These are phyloP conservation scores for Episyrphus balteatus DNA, from an alignment of 1,140 invertebrate genomes.

Conservation along the genomic window DNA sequence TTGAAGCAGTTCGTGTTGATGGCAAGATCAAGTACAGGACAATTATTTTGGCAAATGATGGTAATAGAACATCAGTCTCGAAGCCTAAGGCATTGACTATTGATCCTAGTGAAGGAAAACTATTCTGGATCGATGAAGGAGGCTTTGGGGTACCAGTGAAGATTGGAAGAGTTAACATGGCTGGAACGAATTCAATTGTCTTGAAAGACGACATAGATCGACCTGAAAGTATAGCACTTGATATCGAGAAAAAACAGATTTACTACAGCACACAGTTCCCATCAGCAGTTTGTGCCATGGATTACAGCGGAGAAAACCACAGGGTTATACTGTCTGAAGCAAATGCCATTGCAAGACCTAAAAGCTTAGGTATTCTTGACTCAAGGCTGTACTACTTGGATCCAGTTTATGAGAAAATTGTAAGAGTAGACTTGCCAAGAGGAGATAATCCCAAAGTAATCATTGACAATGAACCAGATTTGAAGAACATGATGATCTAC, in stretches of 20 bases:
- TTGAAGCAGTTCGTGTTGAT: constrained; percentile 83
- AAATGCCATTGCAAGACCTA: constrained; percentile 63
- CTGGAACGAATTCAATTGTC: constrained; percentile 68
- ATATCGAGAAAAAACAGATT: constrained; percentile 69
- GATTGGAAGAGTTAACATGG: constrained; percentile 88
- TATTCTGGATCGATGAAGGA: constrained; percentile 95
- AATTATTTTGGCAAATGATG: constrained; percentile 84
- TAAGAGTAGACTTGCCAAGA: constrained; percentile 72
- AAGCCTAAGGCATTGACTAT: constrained; percentile 78
- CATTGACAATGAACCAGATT: constrained; percentile 72
- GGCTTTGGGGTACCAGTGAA: constrained; percentile 82
- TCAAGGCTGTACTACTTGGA: constrained; percentile 81
- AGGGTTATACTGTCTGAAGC: constrained; percentile 55
- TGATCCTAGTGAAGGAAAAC: constrained; percentile 80
- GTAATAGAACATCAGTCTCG: constrained; percentile 73
- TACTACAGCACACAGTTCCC: constrained; percentile 78
- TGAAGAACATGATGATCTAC: constrained; percentile 83
- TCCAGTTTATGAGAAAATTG: constrained; percentile 78
- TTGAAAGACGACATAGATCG: constrained; percentile 53
- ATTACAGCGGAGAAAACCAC: constrained; percentile 61
- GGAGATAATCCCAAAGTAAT: constrained; percentile 66
- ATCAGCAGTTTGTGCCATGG: constrained; percentile 59
- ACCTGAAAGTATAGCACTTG: constrained; percentile 75
- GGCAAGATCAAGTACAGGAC: constrained; percentile 73
- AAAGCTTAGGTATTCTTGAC: constrained; percentile 73